phyloP scores from a whole-genome alignment of 1,140 invertebrate species.

The Lepidotrigona ventralis region DNA sequence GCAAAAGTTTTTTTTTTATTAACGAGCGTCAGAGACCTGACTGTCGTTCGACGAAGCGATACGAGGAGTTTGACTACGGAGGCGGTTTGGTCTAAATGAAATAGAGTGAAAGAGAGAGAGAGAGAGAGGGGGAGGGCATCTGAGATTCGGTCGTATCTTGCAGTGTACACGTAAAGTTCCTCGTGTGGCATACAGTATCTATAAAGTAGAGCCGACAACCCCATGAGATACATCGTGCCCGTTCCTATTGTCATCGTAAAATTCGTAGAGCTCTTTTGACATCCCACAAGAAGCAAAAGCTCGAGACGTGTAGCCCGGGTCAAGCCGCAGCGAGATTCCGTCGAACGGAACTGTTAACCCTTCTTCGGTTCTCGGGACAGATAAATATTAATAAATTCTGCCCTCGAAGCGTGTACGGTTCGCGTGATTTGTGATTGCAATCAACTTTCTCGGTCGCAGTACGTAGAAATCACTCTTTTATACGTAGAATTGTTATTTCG shows the following conservation, averaged over 20 bases:
- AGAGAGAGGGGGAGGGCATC: too few species aligned
- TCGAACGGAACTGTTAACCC: not conserved
- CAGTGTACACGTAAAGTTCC: not conserved
- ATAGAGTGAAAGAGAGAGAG: not conserved
- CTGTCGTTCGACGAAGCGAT: too few species aligned
- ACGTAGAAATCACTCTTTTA: too few species aligned
- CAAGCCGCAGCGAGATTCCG: not conserved
- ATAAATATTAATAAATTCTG: too few species aligned
- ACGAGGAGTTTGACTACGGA: not conserved
- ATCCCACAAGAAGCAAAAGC: conserved; percentile 50
- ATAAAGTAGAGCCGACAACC: conserved; percentile 29
- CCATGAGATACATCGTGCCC: not conserved
- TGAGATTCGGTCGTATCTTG: too few species aligned
- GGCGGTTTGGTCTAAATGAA: conserved; percentile 46
- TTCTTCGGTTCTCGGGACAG: too few species aligned
- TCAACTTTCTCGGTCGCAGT: too few species aligned
- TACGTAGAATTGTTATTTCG: too few species aligned
- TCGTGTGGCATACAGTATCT: conserved; percentile 4
- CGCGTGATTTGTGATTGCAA: too few species aligned
- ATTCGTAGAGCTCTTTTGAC: conserved; percentile 29
- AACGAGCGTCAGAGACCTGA: too few species aligned
- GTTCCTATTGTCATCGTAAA: conserved; percentile 29
- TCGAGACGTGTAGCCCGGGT: conserved; percentile 1
- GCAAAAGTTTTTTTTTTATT: too few species aligned
- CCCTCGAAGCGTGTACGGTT: too few species aligned